Conservation (phyloP, 2,113 vertebrate species). For the Ibidorhyncha struthersii region DNA sequence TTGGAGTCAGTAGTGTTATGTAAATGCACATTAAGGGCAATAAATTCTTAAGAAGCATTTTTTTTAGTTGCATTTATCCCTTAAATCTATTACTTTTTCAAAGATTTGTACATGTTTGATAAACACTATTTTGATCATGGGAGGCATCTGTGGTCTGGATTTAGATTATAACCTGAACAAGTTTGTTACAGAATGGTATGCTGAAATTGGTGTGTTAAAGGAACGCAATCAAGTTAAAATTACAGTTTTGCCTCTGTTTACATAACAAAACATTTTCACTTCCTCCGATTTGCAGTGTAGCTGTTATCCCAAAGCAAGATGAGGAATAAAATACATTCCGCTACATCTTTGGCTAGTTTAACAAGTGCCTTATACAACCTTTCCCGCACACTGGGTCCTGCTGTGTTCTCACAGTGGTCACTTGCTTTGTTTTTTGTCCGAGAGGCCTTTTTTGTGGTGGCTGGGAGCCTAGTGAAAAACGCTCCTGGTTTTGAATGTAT, state of each 20-base stretch:
- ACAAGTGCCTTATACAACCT: background rate
- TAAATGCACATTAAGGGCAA: background rate
- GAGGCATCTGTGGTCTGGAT: background rate
- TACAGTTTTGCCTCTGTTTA: background rate
- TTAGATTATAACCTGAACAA: background rate
- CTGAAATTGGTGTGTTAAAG: background rate
- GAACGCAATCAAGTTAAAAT: background rate
- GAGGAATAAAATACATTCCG: background rate
- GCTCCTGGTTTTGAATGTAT: background rate
- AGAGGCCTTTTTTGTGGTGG: background rate
- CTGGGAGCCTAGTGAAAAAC: background rate
- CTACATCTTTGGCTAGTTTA: background rate
- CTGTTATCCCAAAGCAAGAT: background rate
- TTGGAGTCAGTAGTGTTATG: background rate
- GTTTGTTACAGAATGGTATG: background rate
- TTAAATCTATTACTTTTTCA: background rate
- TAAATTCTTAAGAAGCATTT: background rate
- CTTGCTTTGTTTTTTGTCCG: background rate
- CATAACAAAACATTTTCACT: background rate
- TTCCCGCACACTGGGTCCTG: fast-evolving
- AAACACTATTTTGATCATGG: background rate
- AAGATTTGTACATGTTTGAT: background rate
- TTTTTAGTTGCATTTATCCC: background rate
- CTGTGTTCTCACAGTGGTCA: background rate
- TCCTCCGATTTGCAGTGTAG: background rate